Conservation (phyloP, 2,888 invertebrate species). For the Matsumyia berberina region DNA sequence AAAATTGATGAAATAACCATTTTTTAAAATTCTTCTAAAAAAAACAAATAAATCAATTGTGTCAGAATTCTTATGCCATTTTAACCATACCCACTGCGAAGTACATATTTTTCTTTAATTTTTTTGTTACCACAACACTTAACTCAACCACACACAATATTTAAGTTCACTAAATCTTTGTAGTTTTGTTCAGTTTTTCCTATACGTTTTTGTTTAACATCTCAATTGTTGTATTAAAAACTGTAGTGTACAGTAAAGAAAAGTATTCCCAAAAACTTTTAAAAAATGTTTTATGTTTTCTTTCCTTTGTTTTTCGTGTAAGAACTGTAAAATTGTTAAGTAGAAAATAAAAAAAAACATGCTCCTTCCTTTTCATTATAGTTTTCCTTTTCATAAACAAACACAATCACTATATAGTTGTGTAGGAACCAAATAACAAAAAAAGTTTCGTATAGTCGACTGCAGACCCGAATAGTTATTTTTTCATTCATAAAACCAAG, state of each 20-base stretch:
- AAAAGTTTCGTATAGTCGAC: conserved; percentile 80
- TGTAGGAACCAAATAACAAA: conserved; percentile 55
- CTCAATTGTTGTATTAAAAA: conserved; percentile 70
- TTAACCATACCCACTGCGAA: conserved; percentile 33
- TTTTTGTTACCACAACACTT: conserved; percentile 55
- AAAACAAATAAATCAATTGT: too few relatives aligned
- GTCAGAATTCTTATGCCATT: too few relatives aligned
- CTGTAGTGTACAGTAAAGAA: conserved; percentile 67
- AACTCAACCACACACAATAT: conserved; percentile 40
- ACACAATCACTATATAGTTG: conserved; percentile 47
- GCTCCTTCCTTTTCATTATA: conserved; percentile 74
- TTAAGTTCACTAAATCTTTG: conserved; percentile 50
- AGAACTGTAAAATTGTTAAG: conserved; percentile 66
- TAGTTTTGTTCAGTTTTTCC: conserved; percentile 31
- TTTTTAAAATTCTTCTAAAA: too few relatives aligned
- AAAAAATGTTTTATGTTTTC: conserved; percentile 57
- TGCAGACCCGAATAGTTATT: conserved; percentile 83
- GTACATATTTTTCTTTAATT: conserved; percentile 27
- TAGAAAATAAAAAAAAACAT: conserved; percentile 44
- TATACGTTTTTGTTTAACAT: conserved; percentile 22
- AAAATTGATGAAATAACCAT: too few relatives aligned
- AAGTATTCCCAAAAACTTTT: conserved; percentile 33
- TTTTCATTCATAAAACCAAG: conserved; percentile 53
- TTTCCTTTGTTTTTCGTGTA: conserved; percentile 47
- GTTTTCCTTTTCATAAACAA: conserved; percentile 53